Evolutionary conservation across 1,140 invertebrate genomes (phyloP), one percentile per base, ranked within the genome.

Genomic region (Danaus plexippus): DNA sequence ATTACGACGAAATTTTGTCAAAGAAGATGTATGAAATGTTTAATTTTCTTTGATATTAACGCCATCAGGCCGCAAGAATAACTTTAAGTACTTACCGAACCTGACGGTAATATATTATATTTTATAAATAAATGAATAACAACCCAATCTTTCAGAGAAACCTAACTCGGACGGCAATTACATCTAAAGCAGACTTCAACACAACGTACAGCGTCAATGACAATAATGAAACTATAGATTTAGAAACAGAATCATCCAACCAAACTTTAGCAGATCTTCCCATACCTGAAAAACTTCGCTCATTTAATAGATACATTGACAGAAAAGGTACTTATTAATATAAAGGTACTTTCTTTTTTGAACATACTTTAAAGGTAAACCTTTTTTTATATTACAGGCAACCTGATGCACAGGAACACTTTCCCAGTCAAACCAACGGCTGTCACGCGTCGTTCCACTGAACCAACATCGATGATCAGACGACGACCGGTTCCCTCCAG

Each of bases 271-370:
- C 72, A 51, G 80, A 81, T 12, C 50, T 81, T 8, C 81, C 81
- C 0, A 71, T 83, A 0, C 75, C 81, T 41, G 80, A 85, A 50
- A 85, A 77, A 48, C 52, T 85, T 9, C 63, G 81, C 7, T 73
- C 80, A 1, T 44, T 81, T 1, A 83, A 80, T 47, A 71, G 81
- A 77, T 81, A 74, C 52, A 61, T 73, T 48, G 81, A 85, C 52
- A 73, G 80, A 11, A 85, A 83, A 80, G 75, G 81, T 82, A 62
- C 54, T 52, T 47, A 15, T 48, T 11, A 11, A n/a, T 45, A 22
- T 42, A 43, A 56, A 47, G 3, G 42, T 22, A 54, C 47, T 43
- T 32, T 32, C 22, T 32, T 32, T 32, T 5, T 32, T 32, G 1
- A 8, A 5, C 22, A 32, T 32, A 32, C 22, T 32, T 32, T 44